phyloP scores from a whole-genome alignment of 2,113 vertebrate genomes.

The Bubo scandiacus region DNA sequence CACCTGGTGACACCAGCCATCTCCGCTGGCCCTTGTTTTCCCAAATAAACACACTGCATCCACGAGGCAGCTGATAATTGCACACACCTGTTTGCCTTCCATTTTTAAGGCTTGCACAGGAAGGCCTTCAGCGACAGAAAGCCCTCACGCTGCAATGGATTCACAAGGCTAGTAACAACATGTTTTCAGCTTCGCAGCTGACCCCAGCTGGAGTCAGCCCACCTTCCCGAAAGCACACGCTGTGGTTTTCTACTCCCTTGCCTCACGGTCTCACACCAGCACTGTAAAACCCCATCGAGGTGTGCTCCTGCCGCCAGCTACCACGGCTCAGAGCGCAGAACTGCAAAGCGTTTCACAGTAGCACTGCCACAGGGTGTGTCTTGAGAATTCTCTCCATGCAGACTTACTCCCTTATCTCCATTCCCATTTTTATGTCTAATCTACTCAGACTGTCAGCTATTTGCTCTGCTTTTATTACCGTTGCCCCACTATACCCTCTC shows the following conservation, averaged over 20 bases:
- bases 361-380: not conserved
- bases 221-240: not conserved
- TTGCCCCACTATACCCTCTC: not conserved
- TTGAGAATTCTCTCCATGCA: not conserved
- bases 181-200: not conserved
- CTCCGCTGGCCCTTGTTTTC: not conserved
- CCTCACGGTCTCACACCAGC: not conserved
- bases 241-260: not conserved
- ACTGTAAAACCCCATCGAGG: fast-evolving
- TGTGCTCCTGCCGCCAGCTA: not conserved
- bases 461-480: not conserved
- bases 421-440: not conserved
- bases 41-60: not conserved
- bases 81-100: not conserved
- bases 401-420: not conserved
- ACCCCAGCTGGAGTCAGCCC: not conserved
- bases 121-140: not conserved
- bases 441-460: not conserved
- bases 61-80: not conserved
- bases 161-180: not conserved
- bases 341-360: not conserved
- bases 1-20: not conserved
- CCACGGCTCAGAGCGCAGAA: not conserved
- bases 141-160: not conserved
- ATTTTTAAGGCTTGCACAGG: not conserved